Evolutionary conservation across 1,140 invertebrate genomes (phyloP), one percentile per base, ranked within the genome.

Genomic region (Augochlora pura): DNA sequence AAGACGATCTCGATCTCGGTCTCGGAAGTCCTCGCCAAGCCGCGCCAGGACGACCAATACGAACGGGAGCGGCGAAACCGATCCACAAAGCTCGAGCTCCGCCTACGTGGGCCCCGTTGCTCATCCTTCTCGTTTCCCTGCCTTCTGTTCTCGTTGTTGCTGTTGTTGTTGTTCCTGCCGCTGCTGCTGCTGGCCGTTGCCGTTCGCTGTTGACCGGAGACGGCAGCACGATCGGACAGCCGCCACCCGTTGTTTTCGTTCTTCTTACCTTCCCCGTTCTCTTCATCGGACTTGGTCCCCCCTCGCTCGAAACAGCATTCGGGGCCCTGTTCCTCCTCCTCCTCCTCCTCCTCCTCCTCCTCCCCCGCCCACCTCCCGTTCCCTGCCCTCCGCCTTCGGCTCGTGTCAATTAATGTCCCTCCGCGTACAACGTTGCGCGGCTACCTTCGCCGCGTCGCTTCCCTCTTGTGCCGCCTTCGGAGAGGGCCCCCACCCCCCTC

Each of bases 351-450:
- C n/a, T n/a, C n/a, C n/a, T n/a, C n/a, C n/a, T n/a, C n/a, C 81
- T 81, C 81, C 69, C 57, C 80, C 65, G 78, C 69, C 54, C 85
- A 77, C 70, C 80, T 83, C 84, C 52, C 32, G 32, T n/a, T 49
- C 46, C 67, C 70, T 70, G 76, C 68, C 68, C 80, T 69, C 54
- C 84, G 79, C 70, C 80, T 83, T 85, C 52, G 60, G 52, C 85
- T 86, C 88, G 90, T 91, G 92, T 92, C 92, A 93, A 92, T 93
- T 93, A 92, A 92, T 93, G 91, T 92, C 92, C 77, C 84, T 88
- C 85, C 82, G 87, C 80, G 71, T 82, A 78, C 76, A 86, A 82
- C 80, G 80, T 80, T 83, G 80, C 80, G 46, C 84, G 72, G 84
- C 84, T 86, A 86, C 77, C 84, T 80, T 73, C 68, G 66, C 52